Conservation (phyloP, 2,797 vertebrate species). For the Eurystomus glaucurus region DNA sequence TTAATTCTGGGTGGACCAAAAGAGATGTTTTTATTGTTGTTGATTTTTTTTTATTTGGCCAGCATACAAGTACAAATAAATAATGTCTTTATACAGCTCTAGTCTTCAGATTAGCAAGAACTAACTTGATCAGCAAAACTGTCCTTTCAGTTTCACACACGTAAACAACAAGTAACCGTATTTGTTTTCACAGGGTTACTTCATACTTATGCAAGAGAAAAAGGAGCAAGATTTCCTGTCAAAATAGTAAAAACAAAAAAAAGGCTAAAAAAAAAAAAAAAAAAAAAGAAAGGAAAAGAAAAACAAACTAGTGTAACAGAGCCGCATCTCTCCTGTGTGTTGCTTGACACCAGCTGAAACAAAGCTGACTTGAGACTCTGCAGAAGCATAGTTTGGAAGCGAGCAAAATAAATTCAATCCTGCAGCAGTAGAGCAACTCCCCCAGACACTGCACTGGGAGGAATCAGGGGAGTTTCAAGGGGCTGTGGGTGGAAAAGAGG, state of each 20-base stretch:
- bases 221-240: slow-evolving; percentile 48
- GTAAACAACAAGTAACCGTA: not conserved
- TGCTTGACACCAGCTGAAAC: slow-evolving; percentile 64
- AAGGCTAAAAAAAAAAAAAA: not conserved
- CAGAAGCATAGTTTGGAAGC: slow-evolving; percentile 66
- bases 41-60: slow-evolving; percentile 8
- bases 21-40: slow-evolving; percentile 23
- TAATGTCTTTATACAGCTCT: not conserved
- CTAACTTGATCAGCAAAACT: slow-evolving; percentile 14
- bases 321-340: slow-evolving; percentile 31
- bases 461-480: slow-evolving; percentile 69
- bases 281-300: slow-evolving; percentile 4
- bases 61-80: slow-evolving; percentile 7
- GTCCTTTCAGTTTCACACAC: not conserved
- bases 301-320: slow-evolving; percentile 60
- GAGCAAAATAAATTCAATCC: slow-evolving; percentile 62
- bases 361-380: slow-evolving; percentile 60
- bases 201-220: slow-evolving; percentile 61
- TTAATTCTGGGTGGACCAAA: slow-evolving; percentile 48
- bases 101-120: not conserved
- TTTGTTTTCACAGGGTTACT: slow-evolving; percentile 46
- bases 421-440: slow-evolving; percentile 50
- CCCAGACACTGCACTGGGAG: slow-evolving; percentile 22
- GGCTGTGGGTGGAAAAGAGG: slow-evolving; percentile 70
- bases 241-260: slow-evolving; percentile 16